Evolutionary conservation across 2,113 vertebrate genomes (phyloP), one percentile per base, ranked within the genome.

Genomic region (Casuarius casuarius): DNA sequence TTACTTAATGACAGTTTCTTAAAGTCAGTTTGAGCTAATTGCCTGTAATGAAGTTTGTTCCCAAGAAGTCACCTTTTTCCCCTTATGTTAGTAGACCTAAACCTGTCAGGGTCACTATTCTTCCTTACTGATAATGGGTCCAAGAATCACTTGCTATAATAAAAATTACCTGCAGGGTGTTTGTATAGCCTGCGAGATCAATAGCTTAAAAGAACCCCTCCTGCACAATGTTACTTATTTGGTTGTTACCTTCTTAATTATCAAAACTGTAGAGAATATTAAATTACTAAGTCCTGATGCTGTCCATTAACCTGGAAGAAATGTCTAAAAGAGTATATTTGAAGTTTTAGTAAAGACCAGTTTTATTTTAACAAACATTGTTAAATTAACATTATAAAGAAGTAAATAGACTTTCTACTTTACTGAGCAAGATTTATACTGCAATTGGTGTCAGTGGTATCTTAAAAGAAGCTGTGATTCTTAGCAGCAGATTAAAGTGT

Each of bases 381-480:
- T 92, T 95, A 95, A 95, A 76, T 72, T 95, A 93, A 77, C 42
- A 12, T 66, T 49, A 4, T 59, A n/a, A 67, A 95, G 92, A 93
- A 94, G 85, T 93, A 92, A 94, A 95, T 86, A 92, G 92, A 77
- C 40, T 81, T 95, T 96, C 48, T 82, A 78, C 78, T 86, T 97
- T 95, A 87, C 83, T 77, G 79, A 97, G 84, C 79, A 88, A 92
- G 85, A 90, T 94, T 93, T 92, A 87, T 62, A 79, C 73, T 85
- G 56, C 42, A 78, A 10, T 4, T 73, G 44, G 2, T 66, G 38
- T 48, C 28, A 86, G 18, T 73, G 73, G 58, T 63, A 77, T 90
- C 72, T 93, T 87, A 86, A 61, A 63, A 52, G 84, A 96, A 87
- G 67, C 77, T 95, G 75, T 46, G 35, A 85, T 96, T 95, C 67